Percentiles rank a stretch among this genome's conserved stretches.
Conservation (phyloP, 1,140 invertebrate genomes). For the Caerostris darwini region DNA sequence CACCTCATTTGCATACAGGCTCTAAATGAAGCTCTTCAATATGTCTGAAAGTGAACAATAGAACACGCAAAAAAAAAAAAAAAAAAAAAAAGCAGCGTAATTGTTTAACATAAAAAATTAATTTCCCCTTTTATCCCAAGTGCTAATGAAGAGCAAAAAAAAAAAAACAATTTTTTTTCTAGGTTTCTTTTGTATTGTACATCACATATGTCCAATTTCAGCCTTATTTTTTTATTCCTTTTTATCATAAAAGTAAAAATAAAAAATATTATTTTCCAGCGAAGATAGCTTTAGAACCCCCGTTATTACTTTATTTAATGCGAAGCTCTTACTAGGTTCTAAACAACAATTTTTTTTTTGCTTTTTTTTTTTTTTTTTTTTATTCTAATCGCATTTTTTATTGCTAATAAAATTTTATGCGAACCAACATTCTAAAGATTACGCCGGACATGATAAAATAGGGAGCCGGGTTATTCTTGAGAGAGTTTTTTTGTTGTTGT, state of each 20-base stretch:
- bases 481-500: not conserved
- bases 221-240: not conserved
- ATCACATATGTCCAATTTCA: not conserved
- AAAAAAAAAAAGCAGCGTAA: not conserved
- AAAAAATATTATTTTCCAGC: not conserved
- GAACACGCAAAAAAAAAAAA: not conserved
- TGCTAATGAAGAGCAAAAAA: too few relatives aligned
- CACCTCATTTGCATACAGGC: not conserved
- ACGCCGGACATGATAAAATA: not conserved
- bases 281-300: not conserved
- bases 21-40: not conserved
- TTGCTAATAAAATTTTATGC: not conserved
- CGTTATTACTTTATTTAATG: constrained; percentile 10
- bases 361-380: not conserved
- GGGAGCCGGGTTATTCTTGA: not conserved
- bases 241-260: not conserved
- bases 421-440: not conserved
- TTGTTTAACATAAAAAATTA: constrained; percentile 18
- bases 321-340: not conserved
- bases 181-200: not conserved
- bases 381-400: not conserved
- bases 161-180: not conserved
- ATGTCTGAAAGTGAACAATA: not conserved
- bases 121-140: too few relatives aligned
- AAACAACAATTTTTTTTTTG: not conserved